These are phyloP conservation scores for Sturnira hondurensis DNA, from an alignment of 2,113 vertebrate genomes.

Conservation along the genomic window DNA sequence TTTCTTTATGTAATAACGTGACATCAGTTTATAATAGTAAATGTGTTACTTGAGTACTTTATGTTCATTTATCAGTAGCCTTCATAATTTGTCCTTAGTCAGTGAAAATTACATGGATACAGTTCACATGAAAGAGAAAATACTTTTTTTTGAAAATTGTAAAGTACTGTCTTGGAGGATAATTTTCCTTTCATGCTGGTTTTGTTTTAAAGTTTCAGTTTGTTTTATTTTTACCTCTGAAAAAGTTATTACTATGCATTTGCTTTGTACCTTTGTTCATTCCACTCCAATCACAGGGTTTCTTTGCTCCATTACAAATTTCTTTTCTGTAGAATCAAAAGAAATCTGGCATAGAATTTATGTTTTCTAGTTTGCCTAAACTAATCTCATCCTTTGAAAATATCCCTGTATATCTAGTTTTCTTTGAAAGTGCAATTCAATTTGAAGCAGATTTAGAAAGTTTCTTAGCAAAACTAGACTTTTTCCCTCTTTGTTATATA, in stretches of 20 bases:
- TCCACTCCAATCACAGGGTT: background rate
- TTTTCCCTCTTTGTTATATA: background rate
- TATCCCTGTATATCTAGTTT: background rate
- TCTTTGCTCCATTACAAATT: conserved; percentile 24
- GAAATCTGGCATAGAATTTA: background rate
- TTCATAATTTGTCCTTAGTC: background rate
- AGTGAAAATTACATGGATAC: background rate
- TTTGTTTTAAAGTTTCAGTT: background rate
- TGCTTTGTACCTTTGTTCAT: conserved; percentile 2
- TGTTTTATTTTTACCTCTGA: background rate
- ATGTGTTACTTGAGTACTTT: background rate
- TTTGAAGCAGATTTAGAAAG: background rate
- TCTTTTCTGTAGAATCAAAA: conserved; percentile 19
- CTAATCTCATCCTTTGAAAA: background rate
- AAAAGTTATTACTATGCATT: background rate
- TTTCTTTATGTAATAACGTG: background rate
- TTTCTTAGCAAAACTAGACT: background rate
- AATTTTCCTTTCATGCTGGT: background rate
- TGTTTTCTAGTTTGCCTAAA: conserved; percentile 5
- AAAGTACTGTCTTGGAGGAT: background rate
- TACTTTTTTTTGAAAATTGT: background rate
- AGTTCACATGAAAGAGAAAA: background rate
- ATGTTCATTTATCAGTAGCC: background rate
- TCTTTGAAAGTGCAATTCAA: conserved; percentile 33
- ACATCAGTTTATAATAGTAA: background rate